Evolutionary conservation across 2,113 vertebrate genomes (phyloP), one percentile per base, ranked within the genome.

Genomic region (Serinus canaria): DNA sequence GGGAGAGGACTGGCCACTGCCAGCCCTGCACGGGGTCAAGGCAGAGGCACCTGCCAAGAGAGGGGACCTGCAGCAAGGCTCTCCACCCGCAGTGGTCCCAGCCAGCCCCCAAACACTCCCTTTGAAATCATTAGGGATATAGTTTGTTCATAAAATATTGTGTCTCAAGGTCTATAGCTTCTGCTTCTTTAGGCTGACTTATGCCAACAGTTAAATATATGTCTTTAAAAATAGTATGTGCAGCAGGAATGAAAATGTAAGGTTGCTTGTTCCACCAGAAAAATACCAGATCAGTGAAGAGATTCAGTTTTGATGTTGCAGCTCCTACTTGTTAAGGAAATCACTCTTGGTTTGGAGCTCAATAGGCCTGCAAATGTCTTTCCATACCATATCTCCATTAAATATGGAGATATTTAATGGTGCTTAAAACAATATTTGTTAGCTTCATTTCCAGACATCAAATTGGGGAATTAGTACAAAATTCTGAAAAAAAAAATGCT

Each of bases 1-100:
- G 10, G 62, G n/a, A 55, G 10, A 64, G 15, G 15, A 56, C 14
- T 11, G 25, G 62, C n/a, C 62, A 17, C 23, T 15, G 47, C 6
- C 35, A 56, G 18, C 14, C 2, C 0, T 6, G 30, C 31, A 17
- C 0, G 0, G 9, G 43, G 47, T 33, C 39, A 63, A 67, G 23
- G 27, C 66, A 83, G 44, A 33, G 43, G 43, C 50, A 44, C 15
- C 27, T 31, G 52, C 12, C 33, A 5, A 27, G 31, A 60, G 16
- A 78, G 37, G 23, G 50, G n/a, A 62, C 28, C 19, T 0, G 0
- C 19, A 31, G 52, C 14, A 14, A 19, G 49, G 30, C 5, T 86
- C 12, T 72, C 15, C 39, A 52, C 5, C 35, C 33, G 49, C 41
- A 24, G 35, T 3, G 16, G 3, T 43, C 41, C 23, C 66, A 82